Evolutionary conservation across 92 coral and sea anemone genomes (phyloP), one percentile per base, ranked within the genome.

Genomic region (Heteractis magnifica): DNA sequence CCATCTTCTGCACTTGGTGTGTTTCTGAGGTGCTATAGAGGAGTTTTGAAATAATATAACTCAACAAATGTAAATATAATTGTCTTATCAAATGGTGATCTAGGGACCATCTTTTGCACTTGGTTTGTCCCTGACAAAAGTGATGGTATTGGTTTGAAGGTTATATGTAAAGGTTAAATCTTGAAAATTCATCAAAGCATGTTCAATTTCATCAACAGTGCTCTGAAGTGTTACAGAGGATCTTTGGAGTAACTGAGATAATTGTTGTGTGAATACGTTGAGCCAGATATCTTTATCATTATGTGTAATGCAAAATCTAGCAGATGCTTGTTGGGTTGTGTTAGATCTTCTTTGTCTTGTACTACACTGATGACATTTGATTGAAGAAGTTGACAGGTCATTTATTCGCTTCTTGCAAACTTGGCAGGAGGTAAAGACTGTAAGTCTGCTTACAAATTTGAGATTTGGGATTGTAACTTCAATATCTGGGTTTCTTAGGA

Each of bases 381-480:
- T 65, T 68, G 83, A 60, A 11, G 75, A 76, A 62, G 64, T 51
- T 75, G 82, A 19, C 15, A 72, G 79, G 56, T 90, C 86, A 50
- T 76, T 84, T 76, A 87, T 51, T 20, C 88, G 82, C 81, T 83
- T 90, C 56, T 86, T 86, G 82, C 90, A 90, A 68, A 88, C 84
- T 88, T 60, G 88, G 82, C 91, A 88, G 79, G 91, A 87, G 8
- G 81, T 65, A 79, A 80, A 88, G 52, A 88, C 78, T 71, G 49
- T 26, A 44, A 88, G 83, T 70, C 82, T 85, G 77, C 79, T 77
- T 60, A 90, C 86, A 21, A 90, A 52, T 82, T 90, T 88, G 72
- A 90, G 68, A 50, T 81, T 80, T 59, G 77, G 87, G 62, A 78
- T 73, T 50, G 48, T 79, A 1, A 90, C 75, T 78, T 87, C 0